Evolutionary conservation across 2,888 invertebrate species (phyloP), one percentile per base, ranked within the genome.

Genomic region (Actias luna): DNA sequence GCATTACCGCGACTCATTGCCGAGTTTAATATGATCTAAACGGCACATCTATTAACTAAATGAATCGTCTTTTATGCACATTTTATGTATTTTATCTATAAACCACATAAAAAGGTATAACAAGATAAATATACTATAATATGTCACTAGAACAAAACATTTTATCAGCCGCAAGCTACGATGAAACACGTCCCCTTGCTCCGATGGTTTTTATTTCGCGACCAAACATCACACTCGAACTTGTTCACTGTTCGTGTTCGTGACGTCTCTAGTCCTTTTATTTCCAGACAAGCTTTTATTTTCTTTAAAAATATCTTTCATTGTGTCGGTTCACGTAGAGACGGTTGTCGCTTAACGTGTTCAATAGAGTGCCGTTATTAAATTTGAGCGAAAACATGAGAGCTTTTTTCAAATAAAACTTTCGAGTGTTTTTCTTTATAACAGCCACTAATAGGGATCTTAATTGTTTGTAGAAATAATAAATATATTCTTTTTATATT

Each of bases 231-330:
- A 61, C 62, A 68, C 71, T 78, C 67, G 59, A 74, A 77, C 63
- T 76, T 70, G 70, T 77, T 71, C 70, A 65, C 67, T 66, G 25
- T 69, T 65, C 72, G 69, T 82, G 82, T 68, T 73, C 63, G 69
- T 80, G 85, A 83, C 85, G 74, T 79, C 69, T 69, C 72, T 71
- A 58, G 69, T 79, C 74, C 29, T 77, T 71, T 78, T 79, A 82
- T 80, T 82, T 80, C 72, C 65, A 63, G 69, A 63, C 63, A 68
- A 72, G 70, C 70, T 69, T 78, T 79, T 81, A 78, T 82, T 84
- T 83, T 78, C 79, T 77, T 79, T 78, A 72, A 77, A 77, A 79
- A 74, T 76, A 75, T 73, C 63, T 67, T 71, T 68, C 71, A 74
- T 82, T 82, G 77, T 80, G 72, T 78, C 69, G 68, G 57, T 67